A percentile compares a stretch with the other conserved stretches of the same genome.
These are phyloP conservation scores for Myiagra hebetior DNA, from an alignment of 2,113 vertebrate species.

Conservation along the genomic window DNA sequence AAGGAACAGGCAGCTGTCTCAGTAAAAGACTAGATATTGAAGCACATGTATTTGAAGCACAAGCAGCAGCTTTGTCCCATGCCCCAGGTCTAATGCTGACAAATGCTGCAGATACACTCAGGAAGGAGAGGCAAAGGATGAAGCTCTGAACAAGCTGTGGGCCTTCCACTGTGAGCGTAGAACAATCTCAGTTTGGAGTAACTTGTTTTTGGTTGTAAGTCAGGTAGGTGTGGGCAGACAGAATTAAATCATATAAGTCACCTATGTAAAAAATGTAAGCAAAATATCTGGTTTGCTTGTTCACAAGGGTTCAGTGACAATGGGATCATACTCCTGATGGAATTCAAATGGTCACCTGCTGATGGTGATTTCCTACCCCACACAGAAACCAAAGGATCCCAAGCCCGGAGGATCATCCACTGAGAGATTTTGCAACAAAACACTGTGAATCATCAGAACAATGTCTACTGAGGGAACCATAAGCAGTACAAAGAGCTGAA, in stretches of 20 bases:
- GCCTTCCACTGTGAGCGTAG: neutral
- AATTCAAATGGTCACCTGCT: neutral
- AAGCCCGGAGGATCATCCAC: neutral
- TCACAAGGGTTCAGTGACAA: fast-evolving
- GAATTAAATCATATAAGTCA: neutral
- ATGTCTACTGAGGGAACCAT: neutral
- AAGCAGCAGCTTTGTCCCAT: neutral
- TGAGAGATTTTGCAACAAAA: neutral
- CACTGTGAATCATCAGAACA: neutral
- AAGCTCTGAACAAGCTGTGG: neutral
- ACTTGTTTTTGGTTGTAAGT: neutral
- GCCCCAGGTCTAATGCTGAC: neutral
- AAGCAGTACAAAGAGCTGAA: neutral
- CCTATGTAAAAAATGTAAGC: neutral
- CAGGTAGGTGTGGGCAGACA: neutral
- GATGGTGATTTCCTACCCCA: neutral
- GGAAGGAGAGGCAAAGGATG: neutral
- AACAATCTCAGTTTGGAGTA: neutral
- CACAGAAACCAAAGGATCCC: neutral
- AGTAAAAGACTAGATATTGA: neutral
- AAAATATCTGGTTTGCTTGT: neutral
- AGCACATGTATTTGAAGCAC: neutral
- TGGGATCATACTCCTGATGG: neutral
- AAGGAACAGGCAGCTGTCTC: neutral
- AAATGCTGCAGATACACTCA: neutral